Evolutionary conservation across 2,888 invertebrate species (phyloP).

Genomic region (Pheosia gnoma): DNA sequence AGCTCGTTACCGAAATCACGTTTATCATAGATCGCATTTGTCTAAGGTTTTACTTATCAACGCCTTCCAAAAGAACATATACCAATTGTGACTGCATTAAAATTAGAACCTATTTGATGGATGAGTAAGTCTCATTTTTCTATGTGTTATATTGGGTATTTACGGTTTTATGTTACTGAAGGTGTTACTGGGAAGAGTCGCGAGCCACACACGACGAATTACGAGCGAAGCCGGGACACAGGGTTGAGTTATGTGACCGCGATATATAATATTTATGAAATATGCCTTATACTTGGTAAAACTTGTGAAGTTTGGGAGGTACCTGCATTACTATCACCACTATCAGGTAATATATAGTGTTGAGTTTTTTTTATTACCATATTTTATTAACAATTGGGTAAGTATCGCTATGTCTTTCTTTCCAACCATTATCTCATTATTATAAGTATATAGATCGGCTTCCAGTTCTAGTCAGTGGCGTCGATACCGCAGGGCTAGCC

Average conservation of each 20-base stretch:
- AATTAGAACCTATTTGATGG: conserved; percentile 43
- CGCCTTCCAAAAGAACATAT: conserved; percentile 41
- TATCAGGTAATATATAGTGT: conserved; percentile 17
- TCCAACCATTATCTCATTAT: too few relatives aligned
- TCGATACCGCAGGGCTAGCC: too few relatives aligned
- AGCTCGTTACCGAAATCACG: conserved; percentile 82
- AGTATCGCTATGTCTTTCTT: too few relatives aligned
- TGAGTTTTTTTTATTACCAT: too few relatives aligned
- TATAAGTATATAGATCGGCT: too few relatives aligned
- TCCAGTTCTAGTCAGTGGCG: too few relatives aligned
- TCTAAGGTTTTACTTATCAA: conserved; percentile 73
- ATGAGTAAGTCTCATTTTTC: conserved; percentile 44
- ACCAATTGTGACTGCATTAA: conserved; percentile 12
- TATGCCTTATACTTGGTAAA: conserved; percentile 64
- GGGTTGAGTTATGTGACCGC: conserved; percentile 73
- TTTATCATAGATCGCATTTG: conserved; percentile 82
- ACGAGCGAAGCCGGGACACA: conserved; percentile 72
- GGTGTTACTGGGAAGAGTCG: conserved; percentile 65
- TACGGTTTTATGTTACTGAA: conserved; percentile 56
- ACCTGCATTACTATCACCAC: conserved; percentile 23
- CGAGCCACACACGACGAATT: conserved; percentile 83
- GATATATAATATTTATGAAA: conserved; percentile 75
- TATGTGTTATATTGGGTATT: conserved; percentile 33
- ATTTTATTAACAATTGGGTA: too few relatives aligned
- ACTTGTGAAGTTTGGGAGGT: conserved; percentile 44